Evolutionary conservation across 2,888 invertebrate genomes (phyloP).

Genomic region (Orthonychiurus folsomi): DNA sequence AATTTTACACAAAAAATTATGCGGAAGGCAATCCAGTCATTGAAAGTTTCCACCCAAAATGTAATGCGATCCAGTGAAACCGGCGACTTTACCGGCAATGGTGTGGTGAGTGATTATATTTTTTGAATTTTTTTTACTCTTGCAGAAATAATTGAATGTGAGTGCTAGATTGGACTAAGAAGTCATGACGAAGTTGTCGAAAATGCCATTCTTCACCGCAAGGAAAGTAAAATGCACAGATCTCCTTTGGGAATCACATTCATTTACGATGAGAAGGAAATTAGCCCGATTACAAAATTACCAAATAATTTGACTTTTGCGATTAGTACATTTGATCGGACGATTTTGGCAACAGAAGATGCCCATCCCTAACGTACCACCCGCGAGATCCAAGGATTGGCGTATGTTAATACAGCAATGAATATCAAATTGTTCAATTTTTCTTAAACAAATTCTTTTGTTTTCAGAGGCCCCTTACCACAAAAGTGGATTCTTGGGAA

Average conservation of each 20-base stretch:
- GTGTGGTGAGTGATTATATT: too few relatives aligned
- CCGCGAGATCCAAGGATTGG: slow-evolving; percentile 11
- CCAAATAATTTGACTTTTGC: slow-evolving; percentile 20
- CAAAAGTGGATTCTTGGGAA: slow-evolving; percentile 27
- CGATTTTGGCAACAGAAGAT: slow-evolving; percentile 19
- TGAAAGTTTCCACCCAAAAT: slow-evolving; percentile 16
- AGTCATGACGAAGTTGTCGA: slow-evolving; percentile 20
- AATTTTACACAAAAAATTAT: slow-evolving; percentile 19
- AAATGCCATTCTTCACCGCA: slow-evolving; percentile 21
- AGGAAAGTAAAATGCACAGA: slow-evolving; percentile 16
- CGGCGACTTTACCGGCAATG: too few relatives aligned
- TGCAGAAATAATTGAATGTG: slow-evolving; percentile 9
- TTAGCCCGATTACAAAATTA: slow-evolving; percentile 6
- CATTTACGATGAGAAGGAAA: slow-evolving; percentile 12
- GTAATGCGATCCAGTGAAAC: not conserved
- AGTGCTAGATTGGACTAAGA: too few relatives aligned
- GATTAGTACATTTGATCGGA: slow-evolving; percentile 22
- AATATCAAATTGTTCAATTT: not conserved
- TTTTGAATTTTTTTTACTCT: too few relatives aligned
- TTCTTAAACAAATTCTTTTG: slow-evolving; percentile 4
- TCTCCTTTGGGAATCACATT: slow-evolving; percentile 25
- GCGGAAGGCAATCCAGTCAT: slow-evolving; percentile 12
- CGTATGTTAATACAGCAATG: not conserved
- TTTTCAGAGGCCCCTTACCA: slow-evolving; percentile 26
- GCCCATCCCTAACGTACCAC: slow-evolving; percentile 22